Evolutionary conservation across 2,113 vertebrate species (phyloP).

Genomic region (Psophia crepitans): DNA sequence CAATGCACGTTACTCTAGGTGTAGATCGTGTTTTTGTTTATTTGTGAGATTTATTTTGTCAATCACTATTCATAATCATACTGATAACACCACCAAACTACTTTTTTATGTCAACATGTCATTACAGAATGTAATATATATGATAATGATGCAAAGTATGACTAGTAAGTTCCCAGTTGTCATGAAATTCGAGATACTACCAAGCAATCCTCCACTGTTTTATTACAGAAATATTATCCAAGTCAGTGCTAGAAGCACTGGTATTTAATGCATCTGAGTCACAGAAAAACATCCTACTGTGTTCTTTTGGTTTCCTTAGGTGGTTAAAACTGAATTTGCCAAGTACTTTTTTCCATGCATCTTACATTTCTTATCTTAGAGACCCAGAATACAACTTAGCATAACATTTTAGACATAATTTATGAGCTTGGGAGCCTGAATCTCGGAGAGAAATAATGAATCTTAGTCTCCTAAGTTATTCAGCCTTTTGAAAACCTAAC

Average conservation of each 20-base stretch:
- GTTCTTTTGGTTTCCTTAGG: not conserved
- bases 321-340: not conserved
- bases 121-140: not conserved
- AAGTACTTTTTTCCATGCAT: not conserved
- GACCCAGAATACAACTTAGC: not conserved
- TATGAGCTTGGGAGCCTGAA: not conserved
- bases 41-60: not conserved
- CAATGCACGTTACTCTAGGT: not conserved
- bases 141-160: not conserved
- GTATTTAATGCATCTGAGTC: not conserved
- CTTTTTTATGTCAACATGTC: not conserved
- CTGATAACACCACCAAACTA: not conserved
- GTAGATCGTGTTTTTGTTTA: accelerated
- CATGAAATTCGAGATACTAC: not conserved
- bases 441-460: not conserved
- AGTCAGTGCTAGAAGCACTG: not conserved
- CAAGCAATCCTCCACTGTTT: not conserved
- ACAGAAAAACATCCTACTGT: not conserved
- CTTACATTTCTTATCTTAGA: not conserved
- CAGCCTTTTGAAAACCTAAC: not conserved
- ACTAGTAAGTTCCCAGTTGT: not conserved
- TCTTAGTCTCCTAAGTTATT: not conserved
- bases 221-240: not conserved
- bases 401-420: not conserved
- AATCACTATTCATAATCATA: not conserved